These are phyloP conservation scores for Paradoxurus hermaphroditus DNA, from an alignment of 2,113 vertebrate species.

Conservation along the genomic window DNA sequence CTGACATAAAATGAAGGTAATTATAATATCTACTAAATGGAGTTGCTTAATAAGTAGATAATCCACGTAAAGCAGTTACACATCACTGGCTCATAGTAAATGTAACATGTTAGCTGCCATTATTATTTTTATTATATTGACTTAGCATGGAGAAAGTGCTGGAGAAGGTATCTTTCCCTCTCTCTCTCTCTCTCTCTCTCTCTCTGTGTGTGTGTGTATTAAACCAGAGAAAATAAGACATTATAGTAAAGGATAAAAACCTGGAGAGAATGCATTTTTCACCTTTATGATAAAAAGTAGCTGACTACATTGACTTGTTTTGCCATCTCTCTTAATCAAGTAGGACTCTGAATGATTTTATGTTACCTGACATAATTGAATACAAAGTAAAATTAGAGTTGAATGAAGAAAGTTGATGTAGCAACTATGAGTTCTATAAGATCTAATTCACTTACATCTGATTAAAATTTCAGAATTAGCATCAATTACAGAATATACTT, in stretches of 20 bases:
- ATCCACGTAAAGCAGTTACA: neutral
- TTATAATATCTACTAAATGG: neutral
- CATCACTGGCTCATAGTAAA: neutral
- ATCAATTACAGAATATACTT: neutral
- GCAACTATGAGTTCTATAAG: neutral
- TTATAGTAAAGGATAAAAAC: neutral
- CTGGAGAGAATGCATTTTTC: neutral
- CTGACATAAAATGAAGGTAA: neutral
- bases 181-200: no score
- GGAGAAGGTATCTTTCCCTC: no score
- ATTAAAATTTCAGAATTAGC: neutral
- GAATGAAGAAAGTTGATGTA: neutral
- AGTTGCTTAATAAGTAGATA: neutral
- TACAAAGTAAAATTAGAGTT: neutral
- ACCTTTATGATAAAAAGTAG: neutral
- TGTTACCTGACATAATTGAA: neutral
- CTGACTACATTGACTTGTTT: neutral
- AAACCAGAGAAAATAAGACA: neutral
- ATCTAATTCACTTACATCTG: neutral
- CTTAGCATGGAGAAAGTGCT: neutral
- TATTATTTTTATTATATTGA: neutral
- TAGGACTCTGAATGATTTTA: neutral
- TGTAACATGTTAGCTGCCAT: neutral
- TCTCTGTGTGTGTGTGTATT: neutral
- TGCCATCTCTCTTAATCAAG: neutral